Evolutionary conservation across 2,888 invertebrate genomes (phyloP).

Genomic region (Iphiclides podalirius): DNA sequence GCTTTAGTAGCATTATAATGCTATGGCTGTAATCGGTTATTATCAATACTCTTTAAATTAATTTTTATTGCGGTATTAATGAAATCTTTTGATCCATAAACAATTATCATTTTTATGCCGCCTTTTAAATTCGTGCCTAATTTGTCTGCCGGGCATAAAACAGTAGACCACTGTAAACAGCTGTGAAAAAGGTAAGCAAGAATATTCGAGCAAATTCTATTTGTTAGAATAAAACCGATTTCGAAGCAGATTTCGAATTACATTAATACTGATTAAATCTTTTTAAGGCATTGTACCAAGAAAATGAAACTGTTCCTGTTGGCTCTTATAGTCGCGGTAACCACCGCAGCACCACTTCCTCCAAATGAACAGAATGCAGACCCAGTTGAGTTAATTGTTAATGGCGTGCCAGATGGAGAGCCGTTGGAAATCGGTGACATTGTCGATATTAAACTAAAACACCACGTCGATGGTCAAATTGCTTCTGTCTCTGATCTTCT

Average conservation of each 20-base stretch:
- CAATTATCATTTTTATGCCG: slow-evolving; percentile 1
- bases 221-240: not conserved
- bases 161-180: slow-evolving; percentile 36
- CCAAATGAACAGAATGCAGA: slow-evolving; percentile 37
- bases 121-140: slow-evolving; percentile 10
- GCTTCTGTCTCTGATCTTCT: slow-evolving; percentile 42
- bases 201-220: not conserved
- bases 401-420: slow-evolving; percentile 51
- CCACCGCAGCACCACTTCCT: slow-evolving; percentile 44
- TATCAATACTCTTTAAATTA: not conserved
- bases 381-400: slow-evolving; percentile 52
- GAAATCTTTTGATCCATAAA: slow-evolving; percentile 5
- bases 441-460: slow-evolving; percentile 48
- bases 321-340: slow-evolving; percentile 50
- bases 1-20: too few species aligned
- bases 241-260: not conserved
- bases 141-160: slow-evolving; percentile 33
- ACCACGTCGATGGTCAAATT: slow-evolving; percentile 43
- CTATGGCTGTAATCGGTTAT: too few species aligned
- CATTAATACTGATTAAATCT: not conserved
- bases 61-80: slow-evolving; percentile 8
- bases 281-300: slow-evolving; percentile 35
- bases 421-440: slow-evolving; percentile 48
- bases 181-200: slow-evolving; percentile 31
- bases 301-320: slow-evolving; percentile 57